These are phyloP conservation scores for Mustela lutreola DNA, from an alignment of 2,113 vertebrate species.

Conservation along the genomic window DNA sequence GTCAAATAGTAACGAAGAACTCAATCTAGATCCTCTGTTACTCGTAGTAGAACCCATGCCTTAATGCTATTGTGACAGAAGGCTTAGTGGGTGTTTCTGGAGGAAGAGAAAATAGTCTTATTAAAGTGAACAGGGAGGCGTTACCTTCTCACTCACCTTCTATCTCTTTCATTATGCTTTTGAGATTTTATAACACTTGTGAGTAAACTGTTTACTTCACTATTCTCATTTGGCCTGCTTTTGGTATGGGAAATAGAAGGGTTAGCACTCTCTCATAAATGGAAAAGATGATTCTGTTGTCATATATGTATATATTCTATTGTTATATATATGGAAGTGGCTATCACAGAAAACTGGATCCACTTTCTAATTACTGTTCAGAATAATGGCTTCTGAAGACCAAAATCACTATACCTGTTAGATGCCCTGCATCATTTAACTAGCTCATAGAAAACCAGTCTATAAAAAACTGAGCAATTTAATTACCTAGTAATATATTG, in stretches of 20 bases:
- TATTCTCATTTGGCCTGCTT: slow-evolving; percentile 1
- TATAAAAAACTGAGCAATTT: slow-evolving; percentile 8
- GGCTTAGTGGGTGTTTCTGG: neutral
- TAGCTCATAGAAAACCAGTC: neutral
- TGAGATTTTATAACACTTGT: neutral
- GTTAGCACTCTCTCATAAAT: neutral
- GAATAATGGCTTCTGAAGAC: slow-evolving; percentile 48
- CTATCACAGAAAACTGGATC: neutral
- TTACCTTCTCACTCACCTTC: neutral
- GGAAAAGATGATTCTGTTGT: neutral
- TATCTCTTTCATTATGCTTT: neutral
- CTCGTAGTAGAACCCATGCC: neutral
- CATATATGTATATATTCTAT: neutral
- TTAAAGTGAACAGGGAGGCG: neutral
- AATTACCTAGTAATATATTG: neutral
- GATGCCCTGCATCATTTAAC: neutral
- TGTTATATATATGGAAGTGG: neutral
- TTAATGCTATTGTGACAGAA: neutral
- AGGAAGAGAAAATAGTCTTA: neutral
- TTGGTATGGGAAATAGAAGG: slow-evolving; percentile 21
- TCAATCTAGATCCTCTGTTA: neutral
- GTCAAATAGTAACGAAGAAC: slow-evolving; percentile 47
- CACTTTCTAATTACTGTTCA: neutral
- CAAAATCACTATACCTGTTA: slow-evolving; percentile 9
- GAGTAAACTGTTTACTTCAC: neutral